Evolutionary conservation across 2,797 vertebrate species (phyloP).

Genomic region (Enteromius thamalakanensis): DNA sequence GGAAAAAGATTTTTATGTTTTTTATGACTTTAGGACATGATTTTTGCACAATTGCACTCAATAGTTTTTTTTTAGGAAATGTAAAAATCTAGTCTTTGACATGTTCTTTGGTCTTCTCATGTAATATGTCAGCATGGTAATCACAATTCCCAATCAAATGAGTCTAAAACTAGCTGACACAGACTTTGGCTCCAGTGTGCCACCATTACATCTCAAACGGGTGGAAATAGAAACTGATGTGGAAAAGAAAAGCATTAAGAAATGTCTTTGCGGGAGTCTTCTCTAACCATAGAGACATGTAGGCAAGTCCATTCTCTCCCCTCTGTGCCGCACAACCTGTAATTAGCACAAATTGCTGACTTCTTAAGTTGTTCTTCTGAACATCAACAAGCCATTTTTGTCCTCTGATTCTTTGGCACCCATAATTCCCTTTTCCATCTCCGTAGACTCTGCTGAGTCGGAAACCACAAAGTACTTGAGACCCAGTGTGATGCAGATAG

Average conservation of each 20-base stretch:
- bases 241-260: constrained; percentile 47
- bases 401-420: constrained; percentile 68
- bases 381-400: constrained; percentile 69
- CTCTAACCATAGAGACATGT: constrained; percentile 51
- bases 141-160: background rate
- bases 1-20: background rate
- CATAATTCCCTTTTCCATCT: constrained; percentile 70
- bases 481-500: constrained; percentile 47
- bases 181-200: constrained; percentile 36
- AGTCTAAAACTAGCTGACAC: constrained; percentile 47
- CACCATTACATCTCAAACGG: constrained; percentile 43
- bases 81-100: background rate
- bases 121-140: background rate
- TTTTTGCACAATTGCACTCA: background rate
- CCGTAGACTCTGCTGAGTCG: constrained; percentile 73
- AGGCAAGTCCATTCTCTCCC: constrained; percentile 54
- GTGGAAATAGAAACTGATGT: constrained; percentile 50
- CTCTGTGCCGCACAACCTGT: constrained; percentile 66
- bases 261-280: constrained; percentile 30
- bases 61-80: background rate
- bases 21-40: background rate
- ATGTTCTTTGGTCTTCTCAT: constrained; percentile 6
- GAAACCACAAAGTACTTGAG: constrained; percentile 71
- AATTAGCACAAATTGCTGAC: constrained; percentile 67
- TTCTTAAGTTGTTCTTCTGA: constrained; percentile 56